phyloP scores from a whole-genome alignment of 2,797 vertebrate genomes.

The Anolis apletophallus region DNA sequence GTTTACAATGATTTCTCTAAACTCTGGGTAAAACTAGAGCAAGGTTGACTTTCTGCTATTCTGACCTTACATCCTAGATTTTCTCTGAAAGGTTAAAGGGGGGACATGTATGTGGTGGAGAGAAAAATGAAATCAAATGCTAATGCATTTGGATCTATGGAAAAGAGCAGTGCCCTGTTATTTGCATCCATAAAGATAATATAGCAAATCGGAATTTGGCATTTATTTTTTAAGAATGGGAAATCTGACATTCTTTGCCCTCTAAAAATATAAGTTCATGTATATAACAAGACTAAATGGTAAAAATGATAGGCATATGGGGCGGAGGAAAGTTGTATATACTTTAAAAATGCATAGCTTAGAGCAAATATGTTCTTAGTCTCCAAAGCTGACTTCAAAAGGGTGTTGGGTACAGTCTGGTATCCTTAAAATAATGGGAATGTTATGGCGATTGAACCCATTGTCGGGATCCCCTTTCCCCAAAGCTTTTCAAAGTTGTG shows the following conservation, averaged over 20 bases:
- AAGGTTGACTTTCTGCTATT: neutral
- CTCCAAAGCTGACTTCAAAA: constrained; percentile 22
- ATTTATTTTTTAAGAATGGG: neutral
- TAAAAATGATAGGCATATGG: neutral
- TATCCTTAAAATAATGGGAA: constrained; percentile 22
- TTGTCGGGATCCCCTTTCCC: neutral
- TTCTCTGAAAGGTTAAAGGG: no score
- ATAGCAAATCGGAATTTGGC: neutral
- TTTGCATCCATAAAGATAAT: neutral
- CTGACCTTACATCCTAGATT: no score
- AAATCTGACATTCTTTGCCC: neutral
- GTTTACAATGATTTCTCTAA: neutral
- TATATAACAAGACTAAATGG: neutral
- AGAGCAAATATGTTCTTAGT: constrained; percentile 18
- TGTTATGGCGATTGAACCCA: constrained; percentile 30
- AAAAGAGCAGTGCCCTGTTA: neutral
- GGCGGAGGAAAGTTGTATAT: neutral
- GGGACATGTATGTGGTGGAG: no score
- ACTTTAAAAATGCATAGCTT: neutral
- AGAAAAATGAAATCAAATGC: neutral
- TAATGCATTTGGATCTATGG: neutral
- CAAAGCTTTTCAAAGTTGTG: constrained; percentile 12
- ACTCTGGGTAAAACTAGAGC: neutral
- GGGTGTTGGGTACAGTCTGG: neutral
- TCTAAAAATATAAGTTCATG: no score